Conservation (phyloP, 1,140 invertebrate species). For the Harlomillsia oculata region DNA sequence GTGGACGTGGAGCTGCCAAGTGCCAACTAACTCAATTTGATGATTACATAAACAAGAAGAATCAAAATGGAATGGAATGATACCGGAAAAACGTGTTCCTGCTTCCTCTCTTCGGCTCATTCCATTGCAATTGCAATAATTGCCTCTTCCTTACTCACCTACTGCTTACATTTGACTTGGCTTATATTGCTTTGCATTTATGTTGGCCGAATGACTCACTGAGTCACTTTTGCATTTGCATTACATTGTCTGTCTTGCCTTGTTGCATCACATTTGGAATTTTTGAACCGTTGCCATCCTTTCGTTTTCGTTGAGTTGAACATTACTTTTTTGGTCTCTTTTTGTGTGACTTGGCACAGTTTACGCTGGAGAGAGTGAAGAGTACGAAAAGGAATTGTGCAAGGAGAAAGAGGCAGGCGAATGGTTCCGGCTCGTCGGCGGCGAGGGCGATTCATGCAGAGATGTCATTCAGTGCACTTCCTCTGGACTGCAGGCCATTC, state of each 20-base stretch:
- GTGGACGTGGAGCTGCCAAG: too few relatives aligned
- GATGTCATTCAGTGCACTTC: conserved; percentile 92
- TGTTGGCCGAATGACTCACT: too few relatives aligned
- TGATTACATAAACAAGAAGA: too few relatives aligned
- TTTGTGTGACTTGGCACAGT: not conserved
- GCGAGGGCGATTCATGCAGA: conserved; percentile 83
- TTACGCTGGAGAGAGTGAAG: conserved; percentile 45
- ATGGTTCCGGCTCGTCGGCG: conserved; percentile 81
- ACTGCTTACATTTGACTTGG: too few relatives aligned
- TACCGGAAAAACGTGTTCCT: not conserved
- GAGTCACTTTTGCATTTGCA: too few relatives aligned
- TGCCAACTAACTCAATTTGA: too few relatives aligned
- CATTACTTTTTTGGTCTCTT: not conserved
- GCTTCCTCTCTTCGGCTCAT: not conserved
- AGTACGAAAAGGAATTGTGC: conserved; percentile 76
- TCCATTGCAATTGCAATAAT: not conserved
- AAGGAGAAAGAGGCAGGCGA: conserved; percentile 91
- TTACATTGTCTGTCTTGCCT: too few relatives aligned
- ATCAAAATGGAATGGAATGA: not conserved
- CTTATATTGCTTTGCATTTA: too few relatives aligned
- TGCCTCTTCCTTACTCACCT: too few relatives aligned
- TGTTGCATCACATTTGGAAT: too few relatives aligned
- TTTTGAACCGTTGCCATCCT: too few relatives aligned
- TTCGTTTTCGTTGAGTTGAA: not conserved
- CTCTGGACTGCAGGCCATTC: conserved; percentile 47